A percentile compares a stretch with the other conserved stretches of the same genome.
Conservation (phyloP, 2,888 invertebrate genomes). For the Lamproptera curius region DNA sequence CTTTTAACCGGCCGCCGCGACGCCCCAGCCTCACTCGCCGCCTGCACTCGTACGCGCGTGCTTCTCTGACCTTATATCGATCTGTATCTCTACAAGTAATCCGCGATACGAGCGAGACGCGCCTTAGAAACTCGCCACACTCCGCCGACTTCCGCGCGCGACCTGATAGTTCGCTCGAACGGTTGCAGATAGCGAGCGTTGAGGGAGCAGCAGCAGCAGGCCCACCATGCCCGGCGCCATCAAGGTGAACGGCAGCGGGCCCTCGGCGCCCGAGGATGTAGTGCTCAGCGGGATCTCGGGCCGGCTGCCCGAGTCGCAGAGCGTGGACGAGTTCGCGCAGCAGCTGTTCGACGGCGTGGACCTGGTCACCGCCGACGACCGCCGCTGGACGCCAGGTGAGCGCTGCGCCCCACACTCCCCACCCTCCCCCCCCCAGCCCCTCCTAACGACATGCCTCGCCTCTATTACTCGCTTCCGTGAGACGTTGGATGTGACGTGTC, state of each 20-base stretch:
- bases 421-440: no score
- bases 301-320: conserved; percentile 93
- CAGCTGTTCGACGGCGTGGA: conserved; percentile 94
- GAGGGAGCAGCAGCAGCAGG: not conserved
- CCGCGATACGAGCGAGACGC: conserved; percentile 1
- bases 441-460: no score
- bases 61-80: conserved; percentile 17
- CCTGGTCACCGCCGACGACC: conserved; percentile 93
- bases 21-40: conserved; percentile 47
- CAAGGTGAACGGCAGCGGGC: conserved; percentile 53
- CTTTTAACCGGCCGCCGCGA: conserved; percentile 52
- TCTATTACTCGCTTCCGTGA: no score
- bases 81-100: not conserved
- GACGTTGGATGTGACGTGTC: no score
- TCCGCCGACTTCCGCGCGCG: no score
- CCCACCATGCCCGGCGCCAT: conserved; percentile 57
- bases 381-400: conserved; percentile 89
- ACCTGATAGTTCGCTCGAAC: conserved; percentile 24
- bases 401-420: no score
- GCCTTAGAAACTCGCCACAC: no score
- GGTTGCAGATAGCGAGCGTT: conserved; percentile 39
- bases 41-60: conserved; percentile 37
- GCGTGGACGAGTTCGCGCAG: conserved; percentile 94
- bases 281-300: conserved; percentile 92
- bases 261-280: conserved; percentile 78